Percentiles rank a stretch among this genome's conserved stretches.
Evolutionary conservation across 2,888 invertebrate genomes (phyloP).

Genomic region (Mylabris sibirica): DNA sequence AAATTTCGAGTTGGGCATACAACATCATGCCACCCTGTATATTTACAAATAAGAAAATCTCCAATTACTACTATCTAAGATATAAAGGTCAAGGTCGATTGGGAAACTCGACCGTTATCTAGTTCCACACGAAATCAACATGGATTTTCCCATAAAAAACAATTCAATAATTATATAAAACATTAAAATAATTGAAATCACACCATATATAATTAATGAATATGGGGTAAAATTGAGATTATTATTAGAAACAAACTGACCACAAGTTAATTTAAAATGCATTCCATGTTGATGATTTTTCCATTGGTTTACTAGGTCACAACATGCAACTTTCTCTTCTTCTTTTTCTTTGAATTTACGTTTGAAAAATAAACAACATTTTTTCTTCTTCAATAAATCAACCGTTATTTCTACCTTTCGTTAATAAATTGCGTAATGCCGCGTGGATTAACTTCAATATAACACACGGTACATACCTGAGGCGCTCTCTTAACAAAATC

Average conservation of each 20-base stretch:
- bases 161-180: background rate
- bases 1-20: constrained; percentile 88
- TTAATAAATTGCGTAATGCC: constrained; percentile 11
- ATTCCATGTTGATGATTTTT: constrained; percentile 45
- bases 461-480: constrained; percentile 68
- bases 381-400: constrained; percentile 2
- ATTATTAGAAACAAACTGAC: constrained; percentile 5
- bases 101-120: background rate
- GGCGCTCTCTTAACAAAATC: constrained; percentile 85
- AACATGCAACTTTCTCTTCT: constrained; percentile 50
- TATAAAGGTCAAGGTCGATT: constrained; percentile 3
- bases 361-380: constrained; percentile 17
- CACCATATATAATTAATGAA: background rate
- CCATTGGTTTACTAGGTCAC: constrained; percentile 50
- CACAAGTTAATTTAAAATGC: constrained; percentile 39
- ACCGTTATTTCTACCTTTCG: constrained; percentile 41
- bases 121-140: background rate
- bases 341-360: constrained; percentile 23
- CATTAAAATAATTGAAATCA: background rate
- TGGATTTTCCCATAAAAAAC: background rate
- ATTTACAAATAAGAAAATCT: background rate
- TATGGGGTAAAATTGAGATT: background rate
- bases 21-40: constrained; percentile 82
- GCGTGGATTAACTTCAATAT: background rate
- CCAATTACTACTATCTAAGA: background rate